phyloP scores from a whole-genome alignment of 2,113 vertebrate genomes.

The Dolichotis patagonum region DNA sequence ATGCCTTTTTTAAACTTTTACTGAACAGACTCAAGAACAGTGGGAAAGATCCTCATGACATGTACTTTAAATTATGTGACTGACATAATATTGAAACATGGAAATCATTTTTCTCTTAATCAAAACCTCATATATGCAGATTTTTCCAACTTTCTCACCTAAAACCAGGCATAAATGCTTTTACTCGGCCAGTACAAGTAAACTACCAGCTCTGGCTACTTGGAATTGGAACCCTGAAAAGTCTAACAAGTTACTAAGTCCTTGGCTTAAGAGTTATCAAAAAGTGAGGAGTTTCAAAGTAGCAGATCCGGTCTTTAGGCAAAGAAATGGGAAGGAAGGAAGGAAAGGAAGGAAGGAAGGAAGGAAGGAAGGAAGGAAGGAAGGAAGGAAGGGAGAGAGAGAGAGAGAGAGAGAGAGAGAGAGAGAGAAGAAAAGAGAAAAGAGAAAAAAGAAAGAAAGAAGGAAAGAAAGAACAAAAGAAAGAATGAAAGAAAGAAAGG shows the following conservation, averaged over 20 bases:
- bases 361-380: too few species aligned
- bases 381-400: too few species aligned
- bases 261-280: neutral
- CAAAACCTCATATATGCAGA: neutral
- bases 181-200: fast-evolving
- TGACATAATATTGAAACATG: neutral
- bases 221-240: neutral
- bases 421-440: too few species aligned
- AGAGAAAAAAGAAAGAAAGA: too few species aligned
- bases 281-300: neutral
- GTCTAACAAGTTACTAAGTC: neutral
- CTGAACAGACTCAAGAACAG: neutral
- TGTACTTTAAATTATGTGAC: neutral
- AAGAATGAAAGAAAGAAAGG: too few species aligned
- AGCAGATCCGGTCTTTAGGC: neutral
- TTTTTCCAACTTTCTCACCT: neutral
- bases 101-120: neutral
- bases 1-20: neutral
- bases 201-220: neutral
- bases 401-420: too few species aligned
- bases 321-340: neutral
- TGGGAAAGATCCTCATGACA: neutral
- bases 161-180: neutral
- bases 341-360: too few species aligned
- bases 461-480: too few species aligned